Percentiles rank a stretch among this genome's conserved stretches.
Conservation (phyloP, 2,888 invertebrate genomes). For the Gastrophysa polygoni region DNA sequence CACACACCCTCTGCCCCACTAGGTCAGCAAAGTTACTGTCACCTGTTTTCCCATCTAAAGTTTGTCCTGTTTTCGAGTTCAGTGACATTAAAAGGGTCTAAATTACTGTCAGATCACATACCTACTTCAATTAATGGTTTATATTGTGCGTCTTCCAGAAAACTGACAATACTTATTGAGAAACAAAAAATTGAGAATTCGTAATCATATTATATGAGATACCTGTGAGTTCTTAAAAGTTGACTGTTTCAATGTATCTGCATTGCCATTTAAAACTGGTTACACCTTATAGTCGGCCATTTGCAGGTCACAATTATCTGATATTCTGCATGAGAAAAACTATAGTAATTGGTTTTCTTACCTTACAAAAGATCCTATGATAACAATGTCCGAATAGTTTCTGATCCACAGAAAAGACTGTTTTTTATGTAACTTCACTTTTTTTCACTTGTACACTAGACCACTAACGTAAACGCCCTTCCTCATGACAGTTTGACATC, state of each 20-base stretch:
- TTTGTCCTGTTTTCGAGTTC: constrained; percentile 36
- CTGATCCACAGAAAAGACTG: constrained; percentile 22
- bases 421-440: constrained; percentile 29
- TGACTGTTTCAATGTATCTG: not conserved
- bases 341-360: constrained; percentile 19
- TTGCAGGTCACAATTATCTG: constrained; percentile 32
- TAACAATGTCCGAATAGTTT: constrained; percentile 39
- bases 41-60: not conserved
- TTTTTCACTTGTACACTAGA: constrained; percentile 42
- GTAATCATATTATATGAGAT: too few species aligned
- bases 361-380: constrained; percentile 31
- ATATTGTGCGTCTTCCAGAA: too few species aligned
- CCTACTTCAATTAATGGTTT: too few species aligned
- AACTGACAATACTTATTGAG: too few species aligned
- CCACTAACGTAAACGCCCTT: constrained; percentile 50
- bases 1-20: too few species aligned
- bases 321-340: constrained; percentile 13
- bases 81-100: constrained; percentile 38
- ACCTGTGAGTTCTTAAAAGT: too few species aligned
- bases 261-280: constrained; percentile 21
- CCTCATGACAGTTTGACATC: constrained; percentile 49
- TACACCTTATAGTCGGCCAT: constrained; percentile 45
- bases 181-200: too few species aligned
- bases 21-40: too few species aligned
- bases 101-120: constrained; percentile 23